Conservation (phyloP, 2,113 vertebrate genomes). For the Vimba vimba region DNA sequence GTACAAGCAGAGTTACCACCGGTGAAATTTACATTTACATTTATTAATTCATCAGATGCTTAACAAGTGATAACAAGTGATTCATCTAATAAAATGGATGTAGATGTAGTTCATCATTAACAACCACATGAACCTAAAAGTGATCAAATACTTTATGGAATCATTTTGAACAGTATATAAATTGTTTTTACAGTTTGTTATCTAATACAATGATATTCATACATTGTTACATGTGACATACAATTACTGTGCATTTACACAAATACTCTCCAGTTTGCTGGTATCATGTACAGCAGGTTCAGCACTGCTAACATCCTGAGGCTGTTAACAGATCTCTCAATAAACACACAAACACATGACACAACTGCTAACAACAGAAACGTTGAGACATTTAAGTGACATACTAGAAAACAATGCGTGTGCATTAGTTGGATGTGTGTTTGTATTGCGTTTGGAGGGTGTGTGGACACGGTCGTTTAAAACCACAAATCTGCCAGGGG, state of each 20-base stretch:
- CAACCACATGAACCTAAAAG: no score
- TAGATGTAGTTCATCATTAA: no score
- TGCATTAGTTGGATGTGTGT: slow-evolving; percentile 27
- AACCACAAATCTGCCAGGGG: slow-evolving; percentile 35
- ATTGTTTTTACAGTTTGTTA: not conserved
- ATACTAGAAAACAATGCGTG: not conserved
- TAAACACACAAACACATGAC: not conserved
- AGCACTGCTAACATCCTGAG: not conserved
- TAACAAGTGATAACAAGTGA: no score
- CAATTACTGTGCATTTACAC: not conserved
- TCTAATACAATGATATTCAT: not conserved
- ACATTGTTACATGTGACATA: not conserved
- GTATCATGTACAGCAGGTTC: not conserved
- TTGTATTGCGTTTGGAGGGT: slow-evolving; percentile 12
- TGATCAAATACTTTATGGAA: no score
- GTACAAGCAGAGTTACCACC: no score
- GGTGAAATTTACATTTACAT: no score
- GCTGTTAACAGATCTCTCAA: not conserved
- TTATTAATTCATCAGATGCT: no score
- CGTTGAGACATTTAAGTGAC: not conserved
- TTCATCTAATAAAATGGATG: no score
- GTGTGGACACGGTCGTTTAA: slow-evolving; percentile 30
- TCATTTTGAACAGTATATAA: not conserved
- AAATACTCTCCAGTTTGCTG: not conserved
- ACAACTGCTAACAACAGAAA: not conserved